Percentiles rank a stretch among this genome's conserved stretches.
phyloP scores from a whole-genome alignment of 2,888 invertebrate genomes.

The Netelia virgata region DNA sequence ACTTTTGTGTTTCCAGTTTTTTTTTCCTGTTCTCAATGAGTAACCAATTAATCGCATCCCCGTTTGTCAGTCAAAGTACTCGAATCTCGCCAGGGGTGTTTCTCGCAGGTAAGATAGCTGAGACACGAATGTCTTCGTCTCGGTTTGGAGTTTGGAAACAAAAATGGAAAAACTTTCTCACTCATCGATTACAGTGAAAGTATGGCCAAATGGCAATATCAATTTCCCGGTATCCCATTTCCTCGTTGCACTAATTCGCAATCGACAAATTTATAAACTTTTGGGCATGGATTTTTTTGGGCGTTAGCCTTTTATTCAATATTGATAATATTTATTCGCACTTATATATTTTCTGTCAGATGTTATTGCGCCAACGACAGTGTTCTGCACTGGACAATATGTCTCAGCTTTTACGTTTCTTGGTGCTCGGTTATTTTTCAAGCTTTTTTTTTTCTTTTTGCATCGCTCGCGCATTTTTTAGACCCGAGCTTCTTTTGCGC shows the following conservation, averaged over 20 bases:
- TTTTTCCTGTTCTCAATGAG: slow-evolving; percentile 44
- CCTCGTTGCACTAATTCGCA: slow-evolving; percentile 34
- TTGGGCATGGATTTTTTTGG: slow-evolving; percentile 2
- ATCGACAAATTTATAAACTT: slow-evolving; percentile 15
- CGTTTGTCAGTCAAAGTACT: slow-evolving; percentile 60
- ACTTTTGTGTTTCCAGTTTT: slow-evolving; percentile 66
- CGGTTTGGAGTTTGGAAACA: neutral
- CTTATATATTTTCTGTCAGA: neutral
- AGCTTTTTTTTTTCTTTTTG: neutral
- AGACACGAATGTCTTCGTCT: slow-evolving; percentile 25
- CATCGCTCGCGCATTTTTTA: neutral
- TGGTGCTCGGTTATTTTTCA: neutral
- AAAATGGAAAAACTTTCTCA: slow-evolving; percentile 25
- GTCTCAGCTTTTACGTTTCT: slow-evolving; percentile 11
- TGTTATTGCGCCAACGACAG: slow-evolving; percentile 20
- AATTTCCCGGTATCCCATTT: slow-evolving; percentile 22
- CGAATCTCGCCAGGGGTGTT: slow-evolving; percentile 55
- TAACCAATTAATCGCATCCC: slow-evolving; percentile 79
- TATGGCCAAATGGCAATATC: slow-evolving; percentile 33
- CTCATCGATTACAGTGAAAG: slow-evolving; percentile 36
- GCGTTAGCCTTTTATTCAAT: neutral
- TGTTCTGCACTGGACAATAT: slow-evolving; percentile 17
- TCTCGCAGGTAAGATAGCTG: slow-evolving; percentile 62
- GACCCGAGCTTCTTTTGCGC: neutral
- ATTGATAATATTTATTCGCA: slow-evolving; percentile 16